Evolutionary conservation across 2,888 invertebrate genomes (phyloP).

Genomic region (Odontothrips loti): DNA sequence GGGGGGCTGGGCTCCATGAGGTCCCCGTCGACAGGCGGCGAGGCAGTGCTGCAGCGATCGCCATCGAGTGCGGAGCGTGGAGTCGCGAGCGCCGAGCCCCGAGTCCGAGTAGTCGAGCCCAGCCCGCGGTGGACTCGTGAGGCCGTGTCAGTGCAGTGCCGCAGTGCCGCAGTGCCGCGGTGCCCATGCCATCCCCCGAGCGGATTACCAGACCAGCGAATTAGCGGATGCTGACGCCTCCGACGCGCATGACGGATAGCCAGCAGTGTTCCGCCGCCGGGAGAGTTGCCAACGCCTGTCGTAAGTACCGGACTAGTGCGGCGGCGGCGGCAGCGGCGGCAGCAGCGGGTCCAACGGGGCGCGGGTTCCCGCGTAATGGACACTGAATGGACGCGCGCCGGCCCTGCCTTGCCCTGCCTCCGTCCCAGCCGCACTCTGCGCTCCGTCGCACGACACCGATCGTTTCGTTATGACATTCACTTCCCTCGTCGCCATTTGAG

Average conservation of each 20-base stretch:
- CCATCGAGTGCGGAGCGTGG: background rate
- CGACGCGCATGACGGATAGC: constrained; percentile 9
- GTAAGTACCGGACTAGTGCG: background rate
- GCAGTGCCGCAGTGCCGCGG: background rate
- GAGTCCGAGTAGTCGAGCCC: too few relatives aligned
- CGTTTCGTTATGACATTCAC: background rate
- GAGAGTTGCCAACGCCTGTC: constrained; percentile 12
- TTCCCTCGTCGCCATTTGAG: background rate
- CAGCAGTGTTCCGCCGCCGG: background rate
- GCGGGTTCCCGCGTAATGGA: too few relatives aligned
- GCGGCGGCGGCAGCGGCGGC: background rate
- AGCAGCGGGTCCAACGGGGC: background rate
- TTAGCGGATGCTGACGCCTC: background rate
- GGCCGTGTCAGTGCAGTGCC: background rate
- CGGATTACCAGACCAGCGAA: background rate
- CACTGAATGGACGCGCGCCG: too few relatives aligned
- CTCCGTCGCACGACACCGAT: background rate
- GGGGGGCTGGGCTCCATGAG: background rate
- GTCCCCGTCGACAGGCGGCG: background rate
- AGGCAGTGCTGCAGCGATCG: background rate
- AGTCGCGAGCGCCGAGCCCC: background rate
- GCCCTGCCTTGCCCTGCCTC: too few relatives aligned
- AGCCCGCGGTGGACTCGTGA: background rate
- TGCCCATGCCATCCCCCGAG: background rate
- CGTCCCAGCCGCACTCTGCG: background rate